Conservation (phyloP, 2,113 vertebrate species). For the Ciconia stormi region DNA sequence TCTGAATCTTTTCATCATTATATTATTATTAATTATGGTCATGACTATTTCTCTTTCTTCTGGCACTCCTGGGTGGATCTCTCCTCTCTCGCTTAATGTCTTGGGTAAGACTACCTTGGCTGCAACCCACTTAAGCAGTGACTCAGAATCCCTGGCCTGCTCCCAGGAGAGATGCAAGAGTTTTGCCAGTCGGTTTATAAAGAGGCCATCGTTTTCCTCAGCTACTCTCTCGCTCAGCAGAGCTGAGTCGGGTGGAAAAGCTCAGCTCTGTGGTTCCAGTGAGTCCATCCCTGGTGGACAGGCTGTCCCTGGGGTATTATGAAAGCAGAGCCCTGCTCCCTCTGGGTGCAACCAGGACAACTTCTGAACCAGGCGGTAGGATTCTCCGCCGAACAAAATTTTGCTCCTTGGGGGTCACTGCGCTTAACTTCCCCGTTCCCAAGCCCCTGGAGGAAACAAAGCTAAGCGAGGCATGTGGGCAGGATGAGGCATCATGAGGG, state of each 20-base stretch:
- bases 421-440: not conserved
- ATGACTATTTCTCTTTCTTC: slow-evolving; percentile 45
- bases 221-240: not conserved
- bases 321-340: not conserved
- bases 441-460: not conserved
- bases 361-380: not conserved
- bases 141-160: slow-evolving; percentile 62
- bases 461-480: not conserved
- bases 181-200: slow-evolving; percentile 56
- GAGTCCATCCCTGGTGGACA: slow-evolving; percentile 21
- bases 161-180: slow-evolving; percentile 53
- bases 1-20: slow-evolving; percentile 51
- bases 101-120: slow-evolving; percentile 58
- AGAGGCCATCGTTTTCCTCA: slow-evolving; percentile 53
- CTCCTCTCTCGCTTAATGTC: slow-evolving; percentile 32
- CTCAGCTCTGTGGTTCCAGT: slow-evolving; percentile 34
- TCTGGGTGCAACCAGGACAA: not conserved
- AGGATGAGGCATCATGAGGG: not conserved
- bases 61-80: slow-evolving; percentile 55
- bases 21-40: slow-evolving; percentile 53
- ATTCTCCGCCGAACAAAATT: not conserved
- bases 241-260: slow-evolving; percentile 40
- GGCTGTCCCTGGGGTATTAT: not conserved
- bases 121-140: slow-evolving; percentile 35
- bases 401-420: not conserved